Evolutionary conservation across 2,113 vertebrate genomes (phyloP), one percentile per base, ranked within the genome.

Genomic region (Salvelinus alpinus): DNA sequence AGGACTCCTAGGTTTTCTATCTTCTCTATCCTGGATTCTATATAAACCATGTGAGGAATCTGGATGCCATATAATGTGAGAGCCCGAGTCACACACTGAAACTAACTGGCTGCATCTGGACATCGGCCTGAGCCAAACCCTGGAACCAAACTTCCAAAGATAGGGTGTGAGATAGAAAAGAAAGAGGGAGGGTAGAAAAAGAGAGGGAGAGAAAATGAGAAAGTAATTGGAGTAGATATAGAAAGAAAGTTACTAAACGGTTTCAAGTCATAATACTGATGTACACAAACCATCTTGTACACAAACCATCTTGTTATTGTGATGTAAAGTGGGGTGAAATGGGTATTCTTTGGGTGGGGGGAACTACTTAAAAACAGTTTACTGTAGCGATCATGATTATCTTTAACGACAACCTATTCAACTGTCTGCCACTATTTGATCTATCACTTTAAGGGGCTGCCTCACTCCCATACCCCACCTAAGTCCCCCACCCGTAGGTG

Each of bases 31-130:
- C 4, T 4, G 24, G 27, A 25, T 38, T 38, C 38, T 38, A 38
- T 66, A 16, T 29, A 66, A 70, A 77, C 72, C 27, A 29, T 70
- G 14, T 16, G 59, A 73, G 57, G 73, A 78, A 77, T 83, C 75
- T 83, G 75, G 72, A 80, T 72, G 75, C 34, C 69, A 75, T 27
- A 80, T 78, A 67, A 27, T 22, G 64, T 18, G n/a, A 72, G 3
- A 51, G 31, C 31, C 69, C 8, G 3, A 16, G 48, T 9, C 8
- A 51, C 14, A 68, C 44, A 60, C 71, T 29, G 65, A 70, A 34
- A 73, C 4, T 1, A 68, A 34, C 73, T 66, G 79, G 59, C 29
- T 66, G 8, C 31, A 27, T 29, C 48, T 16, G 48, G 48, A 16
- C 48, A 51, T 16, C 14, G 48, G 48, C 14, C 14, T 20, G 69